These are phyloP conservation scores for Oncorhynchus kisutch DNA, from an alignment of 2,113 vertebrate species.

Conservation along the genomic window DNA sequence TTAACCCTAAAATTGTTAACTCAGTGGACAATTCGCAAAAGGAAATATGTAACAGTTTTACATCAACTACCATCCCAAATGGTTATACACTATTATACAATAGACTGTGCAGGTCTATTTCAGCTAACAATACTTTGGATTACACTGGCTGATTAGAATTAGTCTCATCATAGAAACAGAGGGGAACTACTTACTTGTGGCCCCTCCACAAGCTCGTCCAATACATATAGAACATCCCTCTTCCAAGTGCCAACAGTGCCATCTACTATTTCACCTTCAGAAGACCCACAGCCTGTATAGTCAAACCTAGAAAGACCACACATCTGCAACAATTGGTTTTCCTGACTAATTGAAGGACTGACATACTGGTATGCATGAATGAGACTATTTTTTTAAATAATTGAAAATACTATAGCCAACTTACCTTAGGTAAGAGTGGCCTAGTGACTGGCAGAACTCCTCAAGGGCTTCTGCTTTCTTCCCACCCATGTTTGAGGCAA, in stretches of 20 bases:
- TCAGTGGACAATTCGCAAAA: no score
- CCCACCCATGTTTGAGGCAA: conserved; percentile 81
- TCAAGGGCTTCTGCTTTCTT: conserved; percentile 81
- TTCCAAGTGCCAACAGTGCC: conserved; percentile 80
- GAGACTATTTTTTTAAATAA: background rate
- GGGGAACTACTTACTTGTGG: conserved; percentile 74
- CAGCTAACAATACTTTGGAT: background rate
- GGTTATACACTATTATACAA: background rate
- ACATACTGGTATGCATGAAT: background rate
- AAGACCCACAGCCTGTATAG: conserved; percentile 83
- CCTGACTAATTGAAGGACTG: background rate
- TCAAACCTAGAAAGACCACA: conserved; percentile 75
- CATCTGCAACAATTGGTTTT: background rate
- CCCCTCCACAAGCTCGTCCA: conserved; percentile 81
- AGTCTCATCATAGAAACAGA: background rate
- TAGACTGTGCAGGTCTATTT: background rate
- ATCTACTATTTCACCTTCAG: conserved; percentile 74
- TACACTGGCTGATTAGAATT: no score
- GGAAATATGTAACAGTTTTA: no score
- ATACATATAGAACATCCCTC: conserved; percentile 80
- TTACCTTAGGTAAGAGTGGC: conserved; percentile 83
- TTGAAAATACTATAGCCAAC: background rate
- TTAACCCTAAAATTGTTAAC: no score
- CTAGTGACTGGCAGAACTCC: conserved; percentile 82
- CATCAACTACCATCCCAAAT: no score